Evolutionary conservation across 35 echinoderm and acorn worm genomes (phyloP).

Genomic region (Strongylocentrotus purpuratus): DNA sequence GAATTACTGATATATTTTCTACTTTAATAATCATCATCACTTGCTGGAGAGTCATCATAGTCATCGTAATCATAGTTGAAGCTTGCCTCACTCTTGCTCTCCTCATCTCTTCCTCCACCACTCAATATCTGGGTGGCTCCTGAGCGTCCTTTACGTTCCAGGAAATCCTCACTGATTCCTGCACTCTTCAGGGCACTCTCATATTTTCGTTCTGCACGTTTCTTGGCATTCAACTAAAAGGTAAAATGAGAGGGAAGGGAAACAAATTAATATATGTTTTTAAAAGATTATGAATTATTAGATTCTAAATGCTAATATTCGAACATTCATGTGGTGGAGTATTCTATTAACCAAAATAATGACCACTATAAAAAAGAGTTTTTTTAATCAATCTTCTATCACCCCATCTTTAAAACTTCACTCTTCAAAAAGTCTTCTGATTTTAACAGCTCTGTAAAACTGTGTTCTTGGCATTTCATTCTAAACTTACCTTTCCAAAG

Average conservation of each 20-base stretch:
- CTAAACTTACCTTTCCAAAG: too few species aligned
- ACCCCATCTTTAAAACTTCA: too few species aligned
- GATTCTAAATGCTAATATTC: too few species aligned
- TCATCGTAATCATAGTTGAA: conserved; percentile 44
- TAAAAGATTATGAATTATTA: too few species aligned
- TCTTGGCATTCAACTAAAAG: conserved; percentile 85
- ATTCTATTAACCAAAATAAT: too few species aligned
- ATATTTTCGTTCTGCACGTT: conserved; percentile 86
- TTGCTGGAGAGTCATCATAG: neutral
- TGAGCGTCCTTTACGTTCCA: conserved; percentile 69
- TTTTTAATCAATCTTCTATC: too few species aligned
- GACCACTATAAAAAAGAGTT: too few species aligned
- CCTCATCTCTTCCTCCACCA: neutral
- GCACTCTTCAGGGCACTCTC: conserved; percentile 79
- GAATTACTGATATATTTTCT: neutral
- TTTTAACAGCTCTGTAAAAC: too few species aligned
- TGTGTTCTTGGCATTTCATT: too few species aligned
- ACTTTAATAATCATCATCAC: neutral
- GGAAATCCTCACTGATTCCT: conserved; percentile 86
- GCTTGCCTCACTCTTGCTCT: neutral
- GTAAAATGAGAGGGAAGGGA: neutral
- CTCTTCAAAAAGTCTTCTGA: too few species aligned
- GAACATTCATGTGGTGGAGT: too few species aligned
- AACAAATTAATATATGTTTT: neutral
- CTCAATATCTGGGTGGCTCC: neutral